phyloP scores from a whole-genome alignment of 2,888 invertebrate species.

The Nasonia oneida region DNA sequence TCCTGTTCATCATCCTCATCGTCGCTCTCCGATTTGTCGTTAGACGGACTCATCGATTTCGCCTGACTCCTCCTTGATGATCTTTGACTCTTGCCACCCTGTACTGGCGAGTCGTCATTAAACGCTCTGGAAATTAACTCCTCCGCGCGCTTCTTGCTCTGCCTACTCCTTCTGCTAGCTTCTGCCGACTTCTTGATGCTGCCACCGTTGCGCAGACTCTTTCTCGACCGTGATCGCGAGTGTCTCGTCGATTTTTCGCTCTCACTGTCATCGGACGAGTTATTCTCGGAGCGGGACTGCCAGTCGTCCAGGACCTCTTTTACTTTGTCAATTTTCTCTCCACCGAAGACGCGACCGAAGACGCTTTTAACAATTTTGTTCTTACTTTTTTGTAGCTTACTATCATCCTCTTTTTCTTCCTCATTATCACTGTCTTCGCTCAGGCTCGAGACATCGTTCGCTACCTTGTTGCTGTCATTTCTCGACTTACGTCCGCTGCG shows the following conservation, averaged over 20 bases:
- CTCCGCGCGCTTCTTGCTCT: conserved; percentile 76
- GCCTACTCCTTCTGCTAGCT: conserved; percentile 66
- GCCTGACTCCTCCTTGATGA: conserved; percentile 12
- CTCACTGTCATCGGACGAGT: conserved; percentile 57
- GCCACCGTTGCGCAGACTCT: conserved; percentile 21
- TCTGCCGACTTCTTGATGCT: not conserved
- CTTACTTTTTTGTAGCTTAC: conserved; percentile 64
- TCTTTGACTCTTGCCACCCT: conserved; percentile 31
- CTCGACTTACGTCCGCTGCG: conserved; percentile 42
- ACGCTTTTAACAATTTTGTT: conserved; percentile 76
- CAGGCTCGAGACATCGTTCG: conserved; percentile 54
- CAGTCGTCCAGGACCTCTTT: conserved; percentile 76
- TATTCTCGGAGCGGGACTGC: conserved; percentile 74
- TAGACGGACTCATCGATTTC: conserved; percentile 25
- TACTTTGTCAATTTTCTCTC: conserved; percentile 75
- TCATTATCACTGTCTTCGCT: conserved; percentile 71
- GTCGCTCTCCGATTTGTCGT: conserved; percentile 64
- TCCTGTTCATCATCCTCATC: conserved; percentile 24
- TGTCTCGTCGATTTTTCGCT: conserved; percentile 33
- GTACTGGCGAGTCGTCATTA: conserved; percentile 69
- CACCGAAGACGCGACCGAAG: conserved; percentile 74
- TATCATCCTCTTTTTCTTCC: conserved; percentile 65
- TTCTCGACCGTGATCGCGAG: conserved; percentile 43
- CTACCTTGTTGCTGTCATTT: not conserved
- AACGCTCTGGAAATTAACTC: conserved; percentile 74